Conservation (phyloP, 2,113 vertebrate genomes). For the Labeo catla region DNA sequence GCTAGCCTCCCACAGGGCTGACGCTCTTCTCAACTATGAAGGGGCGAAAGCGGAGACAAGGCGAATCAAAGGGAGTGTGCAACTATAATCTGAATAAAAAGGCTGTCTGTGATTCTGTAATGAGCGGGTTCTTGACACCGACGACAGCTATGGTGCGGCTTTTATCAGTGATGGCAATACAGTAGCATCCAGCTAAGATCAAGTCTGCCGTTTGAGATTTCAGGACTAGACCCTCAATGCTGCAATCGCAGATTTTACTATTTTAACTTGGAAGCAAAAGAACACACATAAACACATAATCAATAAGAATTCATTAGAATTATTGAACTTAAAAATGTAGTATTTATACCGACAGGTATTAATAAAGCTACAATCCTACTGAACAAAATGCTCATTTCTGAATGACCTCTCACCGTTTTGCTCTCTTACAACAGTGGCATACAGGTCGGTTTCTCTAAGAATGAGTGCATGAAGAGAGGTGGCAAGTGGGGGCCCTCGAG, state of each 20-base stretch:
- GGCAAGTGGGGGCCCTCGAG: slow-evolving; percentile 63
- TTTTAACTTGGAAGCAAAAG: background rate
- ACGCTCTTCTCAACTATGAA: slow-evolving; percentile 67
- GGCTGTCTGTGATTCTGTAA: slow-evolving; percentile 36
- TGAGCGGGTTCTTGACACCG: slow-evolving; percentile 42
- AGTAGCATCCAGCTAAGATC: slow-evolving; percentile 54
- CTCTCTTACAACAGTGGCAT: slow-evolving; percentile 59
- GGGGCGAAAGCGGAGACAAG: slow-evolving; percentile 62
- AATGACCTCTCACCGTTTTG: slow-evolving; percentile 44
- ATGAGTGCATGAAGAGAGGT: slow-evolving; percentile 61
- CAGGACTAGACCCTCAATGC: background rate
- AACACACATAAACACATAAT: background rate
- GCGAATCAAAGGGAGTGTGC: slow-evolving; percentile 62
- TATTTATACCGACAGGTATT: background rate
- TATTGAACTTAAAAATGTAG: background rate
- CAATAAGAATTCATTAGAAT: background rate
- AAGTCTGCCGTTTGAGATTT: slow-evolving; percentile 39
- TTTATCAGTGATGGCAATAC: slow-evolving; percentile 51
- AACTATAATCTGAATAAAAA: slow-evolving; percentile 58
- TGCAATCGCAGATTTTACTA: background rate
- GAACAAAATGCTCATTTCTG: background rate
- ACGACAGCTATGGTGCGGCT: slow-evolving; percentile 33
- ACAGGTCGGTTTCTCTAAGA: slow-evolving; percentile 58
- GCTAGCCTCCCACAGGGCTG: slow-evolving; percentile 73
- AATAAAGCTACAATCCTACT: slow-evolving; percentile 60